phyloP scores from a whole-genome alignment of 2,888 invertebrate species.

The Cosmopolites sordidus region DNA sequence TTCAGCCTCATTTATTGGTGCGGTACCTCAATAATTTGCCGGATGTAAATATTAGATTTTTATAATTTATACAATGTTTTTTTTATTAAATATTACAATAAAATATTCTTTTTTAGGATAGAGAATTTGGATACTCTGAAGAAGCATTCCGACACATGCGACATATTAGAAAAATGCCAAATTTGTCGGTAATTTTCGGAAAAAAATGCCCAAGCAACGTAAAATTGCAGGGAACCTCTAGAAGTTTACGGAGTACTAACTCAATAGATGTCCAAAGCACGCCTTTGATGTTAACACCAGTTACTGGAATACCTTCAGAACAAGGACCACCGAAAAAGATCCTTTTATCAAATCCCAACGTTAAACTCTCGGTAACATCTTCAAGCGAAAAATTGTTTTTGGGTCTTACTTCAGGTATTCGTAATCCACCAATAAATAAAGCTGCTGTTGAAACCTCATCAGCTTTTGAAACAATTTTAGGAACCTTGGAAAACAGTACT shows the following conservation, averaged over 20 bases:
- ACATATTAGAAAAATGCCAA: slow-evolving; percentile 22
- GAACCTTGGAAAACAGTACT: background rate
- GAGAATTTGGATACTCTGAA: slow-evolving; percentile 27
- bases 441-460: slow-evolving; percentile 11
- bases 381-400: slow-evolving; percentile 5
- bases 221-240: background rate
- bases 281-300: background rate
- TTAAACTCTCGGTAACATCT: slow-evolving; percentile 8
- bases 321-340: background rate
- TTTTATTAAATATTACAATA: no score
- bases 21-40: no score
- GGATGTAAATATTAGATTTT: no score
- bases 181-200: background rate
- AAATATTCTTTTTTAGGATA: slow-evolving; percentile 13
- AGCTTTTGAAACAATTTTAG: slow-evolving; percentile 4
- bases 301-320: background rate
- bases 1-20: slow-evolving; percentile 26
- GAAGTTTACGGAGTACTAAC: background rate
- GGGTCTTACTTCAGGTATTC: slow-evolving; percentile 1
- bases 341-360: background rate
- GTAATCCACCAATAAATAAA: slow-evolving; percentile 7
- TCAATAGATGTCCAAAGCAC: background rate
- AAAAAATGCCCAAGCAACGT: background rate
- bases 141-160: slow-evolving; percentile 30
- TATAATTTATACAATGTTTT: no score